Evolutionary conservation across 2,113 vertebrate genomes (phyloP).

Genomic region (Alaudala cheleensis): DNA sequence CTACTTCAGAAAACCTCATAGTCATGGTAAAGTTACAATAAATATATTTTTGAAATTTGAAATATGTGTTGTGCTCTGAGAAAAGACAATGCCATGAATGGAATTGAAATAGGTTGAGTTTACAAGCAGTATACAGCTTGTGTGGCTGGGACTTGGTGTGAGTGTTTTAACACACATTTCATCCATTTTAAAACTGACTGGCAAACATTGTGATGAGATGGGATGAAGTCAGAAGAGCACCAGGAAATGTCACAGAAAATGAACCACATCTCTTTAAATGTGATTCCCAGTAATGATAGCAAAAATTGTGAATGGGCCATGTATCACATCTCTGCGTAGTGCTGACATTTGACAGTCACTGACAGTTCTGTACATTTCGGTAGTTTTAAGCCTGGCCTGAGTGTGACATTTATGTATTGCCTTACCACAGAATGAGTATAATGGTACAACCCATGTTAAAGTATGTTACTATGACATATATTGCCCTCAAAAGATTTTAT

Average conservation of each 20-base stretch:
- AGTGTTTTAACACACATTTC: neutral
- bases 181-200: neutral
- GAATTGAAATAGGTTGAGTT: neutral
- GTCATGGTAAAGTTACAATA: slow-evolving; percentile 88
- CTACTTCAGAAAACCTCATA: slow-evolving; percentile 91
- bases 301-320: accelerated
- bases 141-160: neutral
- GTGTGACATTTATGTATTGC: neutral
- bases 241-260: neutral
- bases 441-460: neutral
- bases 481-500: neutral
- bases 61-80: neutral
- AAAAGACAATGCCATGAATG: neutral
- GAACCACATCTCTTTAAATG: neutral
- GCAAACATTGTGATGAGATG: neutral
- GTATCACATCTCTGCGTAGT: neutral
- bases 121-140: neutral
- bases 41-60: neutral
- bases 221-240: neutral
- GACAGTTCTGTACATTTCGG: neutral
- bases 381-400: neutral
- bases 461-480: neutral
- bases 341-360: neutral
- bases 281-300: neutral
- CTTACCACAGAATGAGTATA: neutral